Conservation (phyloP, 2,113 vertebrate genomes). For the Meles meles region DNA sequence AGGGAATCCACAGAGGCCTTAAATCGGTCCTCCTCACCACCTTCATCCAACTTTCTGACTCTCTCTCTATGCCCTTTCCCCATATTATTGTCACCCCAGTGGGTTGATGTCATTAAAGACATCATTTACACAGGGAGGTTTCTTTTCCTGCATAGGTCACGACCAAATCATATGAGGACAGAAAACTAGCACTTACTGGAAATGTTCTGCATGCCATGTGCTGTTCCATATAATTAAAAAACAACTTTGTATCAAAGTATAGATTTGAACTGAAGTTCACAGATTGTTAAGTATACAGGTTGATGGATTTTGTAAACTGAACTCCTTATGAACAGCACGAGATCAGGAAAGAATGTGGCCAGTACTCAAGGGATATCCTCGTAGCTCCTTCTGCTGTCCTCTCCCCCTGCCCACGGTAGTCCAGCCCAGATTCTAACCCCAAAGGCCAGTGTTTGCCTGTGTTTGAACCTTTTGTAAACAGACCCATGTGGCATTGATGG, state of each 20-base stretch:
- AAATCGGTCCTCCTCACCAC: not conserved
- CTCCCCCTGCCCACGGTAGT: not conserved
- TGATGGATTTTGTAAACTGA: not conserved
- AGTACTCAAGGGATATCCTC: rapidly evolving
- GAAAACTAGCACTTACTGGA: not conserved
- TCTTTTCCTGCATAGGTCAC: not conserved
- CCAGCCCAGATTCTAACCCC: not conserved
- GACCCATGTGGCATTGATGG: rapidly evolving
- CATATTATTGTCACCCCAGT: rapidly evolving
- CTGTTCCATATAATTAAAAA: not conserved
- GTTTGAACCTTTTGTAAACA: not conserved
- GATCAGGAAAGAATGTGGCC: not conserved
- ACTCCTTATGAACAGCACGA: not conserved
- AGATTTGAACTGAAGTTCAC: not conserved
- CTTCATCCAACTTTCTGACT: not conserved
- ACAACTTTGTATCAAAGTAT: not conserved
- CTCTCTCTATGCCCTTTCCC: not conserved
- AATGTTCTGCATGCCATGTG: not conserved
- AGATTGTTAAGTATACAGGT: not conserved
- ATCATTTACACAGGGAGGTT: not conserved
- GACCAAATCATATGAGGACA: not conserved
- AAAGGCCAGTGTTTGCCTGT: not conserved
- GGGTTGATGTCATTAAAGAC: too few relatives aligned
- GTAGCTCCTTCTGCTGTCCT: rapidly evolving
- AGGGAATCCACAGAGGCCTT: not conserved